Base-by-base conservation (phyloP, 2,113 vertebrate genomes). In the Onychostoma macrolepis region DNA sequence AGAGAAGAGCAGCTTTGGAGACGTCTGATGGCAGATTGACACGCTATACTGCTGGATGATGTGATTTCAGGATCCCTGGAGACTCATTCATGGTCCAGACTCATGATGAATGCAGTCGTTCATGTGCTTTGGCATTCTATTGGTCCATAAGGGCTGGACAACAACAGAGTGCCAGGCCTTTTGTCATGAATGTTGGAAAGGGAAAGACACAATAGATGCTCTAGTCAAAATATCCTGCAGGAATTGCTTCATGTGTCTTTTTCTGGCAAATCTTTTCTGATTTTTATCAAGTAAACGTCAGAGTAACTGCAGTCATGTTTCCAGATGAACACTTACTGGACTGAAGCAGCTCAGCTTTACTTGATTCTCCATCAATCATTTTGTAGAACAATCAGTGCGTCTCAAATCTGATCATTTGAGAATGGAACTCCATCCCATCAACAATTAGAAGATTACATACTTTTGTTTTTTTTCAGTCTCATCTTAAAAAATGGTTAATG, bases 101-200 rank as follows among this genome's bases (percentile, higher is more conserved):
- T 80, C 33, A 56, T 58, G 77, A 58, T 80, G 50, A 80, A 58
- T 78, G 45, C 17, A 41, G 26, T 50, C 48, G 6, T 53, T 78
- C 45, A 21, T 24, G n/a, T 33, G 48, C 15, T 78, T 78, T 78
- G 76, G 45, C 48, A 78, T 53, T 53, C 48, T 33, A 1, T 72
- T 36, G 4, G 8, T 78, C 48, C 76, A 30, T 45, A 33, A 19
- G 71, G 45, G 28, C 15, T 1, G 28, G 48, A 50, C 45, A 78
- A 50, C 45, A 78, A 33, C 26, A 78, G 30, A 33, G 26, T 53
- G 45, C 48, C 75, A 30, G 43, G 19, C 8, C 15, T 50, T 78
- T 78, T 78, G 45, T 78, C 48, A 53, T 53, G 48, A 50, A 50
- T 5, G 2, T 12, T 53, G 26, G 26, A 53, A 53, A 33, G 33